These are phyloP conservation scores for Onychomys arenicola DNA, from an alignment of 2,797 vertebrate species.

Conservation along the genomic window DNA sequence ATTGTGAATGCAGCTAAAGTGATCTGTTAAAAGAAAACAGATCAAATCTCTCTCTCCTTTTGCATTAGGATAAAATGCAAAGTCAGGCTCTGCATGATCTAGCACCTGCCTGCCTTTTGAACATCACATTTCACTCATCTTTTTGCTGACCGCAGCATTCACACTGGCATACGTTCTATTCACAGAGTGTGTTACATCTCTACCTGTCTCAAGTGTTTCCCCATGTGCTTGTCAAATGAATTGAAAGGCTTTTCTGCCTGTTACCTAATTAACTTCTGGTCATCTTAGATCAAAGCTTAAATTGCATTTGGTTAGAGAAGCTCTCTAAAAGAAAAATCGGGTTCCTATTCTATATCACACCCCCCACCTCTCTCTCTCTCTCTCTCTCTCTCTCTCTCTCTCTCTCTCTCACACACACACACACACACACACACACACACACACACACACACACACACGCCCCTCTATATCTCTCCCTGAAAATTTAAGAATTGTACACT, in stretches of 20 bases:
- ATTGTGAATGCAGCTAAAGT: neutral
- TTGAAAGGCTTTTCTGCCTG: neutral
- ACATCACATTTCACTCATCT: neutral
- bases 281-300: slow-evolving; percentile 76
- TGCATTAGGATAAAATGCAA: slow-evolving; percentile 78
- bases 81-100: slow-evolving; percentile 72
- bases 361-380: neutral
- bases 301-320: neutral
- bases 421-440: neutral
- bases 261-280: slow-evolving; percentile 76
- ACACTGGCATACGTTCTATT: neutral
- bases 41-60: slow-evolving; percentile 59
- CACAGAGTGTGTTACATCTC: slow-evolving; percentile 3
- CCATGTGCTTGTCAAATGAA: slow-evolving; percentile 3
- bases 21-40: slow-evolving; percentile 66
- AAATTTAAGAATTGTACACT: neutral
- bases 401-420: neutral
- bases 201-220: neutral
- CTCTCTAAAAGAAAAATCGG: neutral
- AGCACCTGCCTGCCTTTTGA: slow-evolving; percentile 61
- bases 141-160: neutral
- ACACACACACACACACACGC: neutral
- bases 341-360: neutral
- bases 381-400: neutral
- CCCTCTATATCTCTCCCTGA: neutral